Base-by-base conservation (phyloP, 2,888 invertebrate species). In the Metopia argyrocephala region DNA sequence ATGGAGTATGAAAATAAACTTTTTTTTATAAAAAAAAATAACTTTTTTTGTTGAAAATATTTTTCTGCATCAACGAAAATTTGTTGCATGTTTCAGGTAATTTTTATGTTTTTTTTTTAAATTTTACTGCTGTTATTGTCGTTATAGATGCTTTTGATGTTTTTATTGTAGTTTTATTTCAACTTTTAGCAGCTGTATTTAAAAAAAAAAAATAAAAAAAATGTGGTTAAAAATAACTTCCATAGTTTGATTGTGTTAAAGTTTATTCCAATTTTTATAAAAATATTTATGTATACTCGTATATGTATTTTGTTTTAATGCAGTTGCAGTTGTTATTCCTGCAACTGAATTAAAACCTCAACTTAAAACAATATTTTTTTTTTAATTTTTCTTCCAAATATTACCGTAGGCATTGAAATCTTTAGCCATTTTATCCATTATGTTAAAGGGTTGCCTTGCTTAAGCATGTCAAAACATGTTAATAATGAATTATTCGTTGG, bases 391-490 rank as follows among this genome's bases (percentile, higher is more conserved):
- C 38, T 15, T 15, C 38, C 12, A 38, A 38, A 20, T 62, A 61
- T 64, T 28, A 56, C 64, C 57, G 27, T 12, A 76, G 64, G 76
- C 76, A 70, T 48, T 69, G 31, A 56, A 64, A 50, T 57, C 28
- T 70, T 25, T 12, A 27, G 18, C 57, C 50, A 50, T 21, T 50
- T n/a, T n/a, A n/a, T n/a, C 25, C 5, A 15, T 38, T 38, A 38
- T 38, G 3, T 15, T 15, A 38, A 38, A 9, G 38, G 38, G 15
- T 54, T 54, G 25, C 25, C 25, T 15, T 25, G 25, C 25, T 54
- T 54, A 27, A 21, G 12, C 15, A 25, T 54, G 23, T 54, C 25
- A 25, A 25, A 38, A 38, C 12, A 12, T 38, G 38, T 38, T 38
- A 38, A 38, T 12, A 12, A 38, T 38, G 15, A 2, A 38, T 38